Percentiles rank a stretch among this genome's conserved stretches.
Conservation (phyloP, 2,888 invertebrate genomes). For the Drosophila maculinotata region DNA sequence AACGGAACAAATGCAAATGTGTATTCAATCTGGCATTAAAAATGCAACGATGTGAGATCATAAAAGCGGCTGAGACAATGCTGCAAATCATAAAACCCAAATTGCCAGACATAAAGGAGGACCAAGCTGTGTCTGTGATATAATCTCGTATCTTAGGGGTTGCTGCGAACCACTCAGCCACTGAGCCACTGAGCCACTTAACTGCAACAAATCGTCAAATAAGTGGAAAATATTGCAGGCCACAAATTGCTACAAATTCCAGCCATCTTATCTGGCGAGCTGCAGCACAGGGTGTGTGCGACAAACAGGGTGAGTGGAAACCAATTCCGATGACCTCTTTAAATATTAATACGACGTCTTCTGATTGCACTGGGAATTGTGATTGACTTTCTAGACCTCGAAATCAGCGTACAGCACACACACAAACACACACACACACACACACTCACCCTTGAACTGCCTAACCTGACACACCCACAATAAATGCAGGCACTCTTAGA, state of each 20-base stretch:
- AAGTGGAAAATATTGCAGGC: constrained; percentile 78
- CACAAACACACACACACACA: constrained; percentile 8
- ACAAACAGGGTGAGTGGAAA: constrained; percentile 34
- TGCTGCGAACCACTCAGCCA: constrained; percentile 18
- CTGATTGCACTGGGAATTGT: constrained; percentile 84
- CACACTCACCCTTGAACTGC: constrained; percentile 30
- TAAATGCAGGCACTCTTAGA: constrained; percentile 42
- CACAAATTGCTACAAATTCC: constrained; percentile 64
- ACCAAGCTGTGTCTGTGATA: constrained; percentile 19
- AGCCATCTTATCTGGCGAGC: constrained; percentile 57
- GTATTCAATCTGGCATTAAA: constrained; percentile 71
- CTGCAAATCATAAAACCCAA: constrained; percentile 70
- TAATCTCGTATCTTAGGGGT: constrained; percentile 29
- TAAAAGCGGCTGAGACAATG: constrained; percentile 46
- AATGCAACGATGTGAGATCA: constrained; percentile 57
- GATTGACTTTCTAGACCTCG: constrained; percentile 82
- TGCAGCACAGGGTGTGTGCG: constrained; percentile 37
- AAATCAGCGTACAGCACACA: constrained; percentile 28
- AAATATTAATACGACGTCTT: constrained; percentile 83
- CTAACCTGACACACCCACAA: constrained; percentile 24
- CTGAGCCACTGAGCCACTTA: constrained; percentile 52
- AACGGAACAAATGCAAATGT: constrained; percentile 59
- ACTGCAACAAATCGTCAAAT: constrained; percentile 75
- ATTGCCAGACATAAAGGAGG: constrained; percentile 67
- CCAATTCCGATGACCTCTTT: constrained; percentile 83